These are phyloP conservation scores for Rhynchotus rufescens DNA, from an alignment of 2,797 vertebrate genomes.

Conservation along the genomic window DNA sequence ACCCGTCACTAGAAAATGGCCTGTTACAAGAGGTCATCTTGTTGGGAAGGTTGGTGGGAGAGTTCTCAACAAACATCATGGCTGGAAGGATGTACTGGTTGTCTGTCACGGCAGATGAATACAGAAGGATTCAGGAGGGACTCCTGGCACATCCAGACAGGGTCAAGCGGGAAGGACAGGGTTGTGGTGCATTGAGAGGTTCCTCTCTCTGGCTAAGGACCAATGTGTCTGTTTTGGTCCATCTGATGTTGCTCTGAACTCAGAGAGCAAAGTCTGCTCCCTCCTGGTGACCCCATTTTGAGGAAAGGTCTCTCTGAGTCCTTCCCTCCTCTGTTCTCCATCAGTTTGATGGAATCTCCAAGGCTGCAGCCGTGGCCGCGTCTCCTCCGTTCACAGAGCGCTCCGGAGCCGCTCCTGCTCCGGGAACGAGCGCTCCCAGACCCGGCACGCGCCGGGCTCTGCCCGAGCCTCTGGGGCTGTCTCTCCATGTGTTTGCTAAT, in stretches of 20 bases:
- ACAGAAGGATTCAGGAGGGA: too few relatives aligned
- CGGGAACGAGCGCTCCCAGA: neutral
- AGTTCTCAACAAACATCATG: neutral
- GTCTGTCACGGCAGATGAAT: too few relatives aligned
- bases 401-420: slow-evolving; percentile 21
- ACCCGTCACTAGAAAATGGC: too few relatives aligned
- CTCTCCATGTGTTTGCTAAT: slow-evolving; percentile 68
- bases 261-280: rapidly evolving
- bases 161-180: neutral
- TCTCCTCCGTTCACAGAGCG: neutral
- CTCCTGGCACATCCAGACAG: neutral
- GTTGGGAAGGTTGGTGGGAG: neutral
- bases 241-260: neutral
- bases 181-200: neutral
- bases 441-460: neutral
- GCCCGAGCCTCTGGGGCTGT: slow-evolving; percentile 29
- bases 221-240: neutral
- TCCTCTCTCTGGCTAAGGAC: neutral
- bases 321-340: neutral
- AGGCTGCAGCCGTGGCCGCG: neutral
- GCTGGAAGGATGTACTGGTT: too few relatives aligned
- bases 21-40: too few relatives aligned
- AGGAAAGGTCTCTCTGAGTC: neutral
- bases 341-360: neutral
- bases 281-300: neutral